Evolutionary conservation across 2,113 vertebrate genomes (phyloP).

Genomic region (Turdus rufiventris): DNA sequence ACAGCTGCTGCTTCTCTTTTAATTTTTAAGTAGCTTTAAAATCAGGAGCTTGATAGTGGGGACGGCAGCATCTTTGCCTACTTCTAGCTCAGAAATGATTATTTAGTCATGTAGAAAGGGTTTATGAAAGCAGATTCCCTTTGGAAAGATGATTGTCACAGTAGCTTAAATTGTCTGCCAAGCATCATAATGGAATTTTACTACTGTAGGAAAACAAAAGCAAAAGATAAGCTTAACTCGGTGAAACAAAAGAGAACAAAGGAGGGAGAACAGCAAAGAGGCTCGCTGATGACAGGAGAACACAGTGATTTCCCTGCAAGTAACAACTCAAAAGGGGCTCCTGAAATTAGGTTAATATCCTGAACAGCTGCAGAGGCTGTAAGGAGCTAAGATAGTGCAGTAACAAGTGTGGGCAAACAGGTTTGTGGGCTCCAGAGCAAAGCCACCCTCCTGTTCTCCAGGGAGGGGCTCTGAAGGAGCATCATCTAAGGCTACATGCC

Average conservation of each 20-base stretch:
- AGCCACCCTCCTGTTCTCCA: not conserved
- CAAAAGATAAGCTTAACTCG: conserved; percentile 61
- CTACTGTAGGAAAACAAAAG: conserved; percentile 70
- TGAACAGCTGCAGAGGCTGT: not conserved
- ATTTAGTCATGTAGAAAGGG: conserved; percentile 51
- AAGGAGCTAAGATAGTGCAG: not conserved
- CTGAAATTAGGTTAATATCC: conserved; percentile 26
- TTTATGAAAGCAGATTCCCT: conserved; percentile 58
- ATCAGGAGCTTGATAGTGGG: not conserved
- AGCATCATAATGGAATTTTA: conserved; percentile 64
- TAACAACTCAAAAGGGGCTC: conserved; percentile 7
- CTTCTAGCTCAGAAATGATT: not conserved
- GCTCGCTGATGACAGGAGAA: not conserved
- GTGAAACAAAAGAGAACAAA: conserved; percentile 51
- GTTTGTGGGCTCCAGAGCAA: not conserved
- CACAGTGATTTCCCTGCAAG: conserved; percentile 25
- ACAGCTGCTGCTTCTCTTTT: not conserved
- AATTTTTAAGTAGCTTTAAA: conserved; percentile 36
- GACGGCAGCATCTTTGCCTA: not conserved
- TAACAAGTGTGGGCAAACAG: not conserved
- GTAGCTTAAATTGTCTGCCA: conserved; percentile 66
- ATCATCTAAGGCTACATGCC: not conserved
- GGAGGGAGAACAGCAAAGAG: not conserved
- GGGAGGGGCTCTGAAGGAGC: not conserved
- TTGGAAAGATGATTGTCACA: conserved; percentile 67